These are phyloP conservation scores for Lasioglossum albipes DNA, from an alignment of 1,140 invertebrate genomes.

Conservation along the genomic window DNA sequence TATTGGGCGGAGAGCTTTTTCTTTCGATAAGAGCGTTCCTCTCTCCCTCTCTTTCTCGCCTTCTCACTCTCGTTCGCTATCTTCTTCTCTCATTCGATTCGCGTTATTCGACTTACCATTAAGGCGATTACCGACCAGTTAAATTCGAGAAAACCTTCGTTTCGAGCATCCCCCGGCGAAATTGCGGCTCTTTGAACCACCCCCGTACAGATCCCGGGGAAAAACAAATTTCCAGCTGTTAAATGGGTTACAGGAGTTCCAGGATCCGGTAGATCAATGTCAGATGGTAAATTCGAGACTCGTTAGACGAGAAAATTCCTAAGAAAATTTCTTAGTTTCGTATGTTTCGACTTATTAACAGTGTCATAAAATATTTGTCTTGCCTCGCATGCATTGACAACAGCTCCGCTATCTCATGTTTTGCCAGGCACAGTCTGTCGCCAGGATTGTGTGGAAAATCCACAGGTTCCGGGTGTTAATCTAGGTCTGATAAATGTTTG, in stretches of 20 bases:
- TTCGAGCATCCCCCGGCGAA: not conserved
- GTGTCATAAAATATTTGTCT: not conserved
- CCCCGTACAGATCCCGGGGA: too few species aligned
- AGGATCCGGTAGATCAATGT: too few species aligned
- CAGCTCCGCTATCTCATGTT: not conserved
- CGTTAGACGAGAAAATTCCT: too few species aligned
- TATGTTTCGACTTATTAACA: too few species aligned
- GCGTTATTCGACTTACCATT: not conserved
- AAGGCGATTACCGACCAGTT: not conserved
- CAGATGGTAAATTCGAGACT: too few species aligned
- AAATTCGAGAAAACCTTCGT: not conserved
- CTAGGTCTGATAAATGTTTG: not conserved
- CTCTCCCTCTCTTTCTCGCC: not conserved
- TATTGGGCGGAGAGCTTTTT: slow-evolving; percentile 40
- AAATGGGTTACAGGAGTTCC: too few species aligned
- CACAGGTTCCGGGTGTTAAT: not conserved
- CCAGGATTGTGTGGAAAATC: too few species aligned
- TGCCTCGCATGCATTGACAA: too few species aligned
- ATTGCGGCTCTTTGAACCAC: not conserved
- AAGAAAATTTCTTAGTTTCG: too few species aligned
- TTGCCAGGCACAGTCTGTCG: not conserved
- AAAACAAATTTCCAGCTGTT: too few species aligned
- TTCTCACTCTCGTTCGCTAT: too few species aligned
- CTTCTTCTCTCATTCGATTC: too few species aligned
- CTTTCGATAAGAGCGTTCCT: slow-evolving; percentile 7